Conservation (phyloP, 2,888 invertebrate genomes). For the Lasioglossum lativentre region DNA sequence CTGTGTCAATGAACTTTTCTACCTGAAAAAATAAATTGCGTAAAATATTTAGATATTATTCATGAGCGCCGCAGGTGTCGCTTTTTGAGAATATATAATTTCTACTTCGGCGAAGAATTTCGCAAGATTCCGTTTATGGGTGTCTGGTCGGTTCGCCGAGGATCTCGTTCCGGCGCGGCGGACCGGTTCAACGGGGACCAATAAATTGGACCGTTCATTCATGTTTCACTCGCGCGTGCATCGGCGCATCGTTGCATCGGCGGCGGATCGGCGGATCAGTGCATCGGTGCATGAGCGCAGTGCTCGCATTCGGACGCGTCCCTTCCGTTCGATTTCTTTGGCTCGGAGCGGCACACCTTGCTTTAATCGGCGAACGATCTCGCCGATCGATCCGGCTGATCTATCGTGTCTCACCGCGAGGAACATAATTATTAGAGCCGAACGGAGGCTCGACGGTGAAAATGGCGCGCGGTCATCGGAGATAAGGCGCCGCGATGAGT, state of each 20-base stretch:
- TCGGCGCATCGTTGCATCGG: neutral
- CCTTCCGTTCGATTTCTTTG: conserved; percentile 39
- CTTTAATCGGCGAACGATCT: conserved; percentile 47
- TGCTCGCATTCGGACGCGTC: conserved; percentile 30
- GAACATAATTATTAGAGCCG: conserved; percentile 52
- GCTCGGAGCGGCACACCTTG: conserved; percentile 25
- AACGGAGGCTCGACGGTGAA: conserved; percentile 28
- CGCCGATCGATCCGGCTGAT: conserved; percentile 43
- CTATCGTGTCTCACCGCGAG: conserved; percentile 40
- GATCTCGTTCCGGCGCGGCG: conserved; percentile 40
- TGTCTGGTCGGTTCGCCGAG: neutral
- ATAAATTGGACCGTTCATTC: conserved; percentile 65
- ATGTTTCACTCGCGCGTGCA: conserved; percentile 37
- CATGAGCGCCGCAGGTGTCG: neutral
- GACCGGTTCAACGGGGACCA: conserved; percentile 63
- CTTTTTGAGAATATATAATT: neutral
- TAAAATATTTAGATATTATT: neutral
- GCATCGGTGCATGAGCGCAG: conserved; percentile 21
- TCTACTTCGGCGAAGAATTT: neutral
- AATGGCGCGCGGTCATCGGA: conserved; percentile 19
- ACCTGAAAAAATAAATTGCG: too few relatives aligned
- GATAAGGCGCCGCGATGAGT: conserved; percentile 37
- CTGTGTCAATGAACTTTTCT: too few relatives aligned
- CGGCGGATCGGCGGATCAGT: neutral
- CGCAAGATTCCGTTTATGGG: neutral